Percentiles rank a stretch among this genome's conserved stretches.
Conservation (phyloP, 2,113 vertebrate genomes). For the Saccopteryx bilineata region DNA sequence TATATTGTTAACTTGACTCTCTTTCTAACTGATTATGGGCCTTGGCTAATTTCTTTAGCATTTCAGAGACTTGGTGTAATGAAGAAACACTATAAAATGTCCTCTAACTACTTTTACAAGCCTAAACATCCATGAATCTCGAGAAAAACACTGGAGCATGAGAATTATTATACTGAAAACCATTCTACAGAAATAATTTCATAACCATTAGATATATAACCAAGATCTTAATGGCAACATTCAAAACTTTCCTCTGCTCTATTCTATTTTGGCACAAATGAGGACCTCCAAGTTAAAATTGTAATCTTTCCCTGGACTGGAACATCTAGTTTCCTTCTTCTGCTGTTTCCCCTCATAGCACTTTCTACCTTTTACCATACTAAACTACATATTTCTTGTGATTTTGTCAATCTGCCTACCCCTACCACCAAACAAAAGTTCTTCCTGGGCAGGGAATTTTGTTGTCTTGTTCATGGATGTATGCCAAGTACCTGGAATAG, state of each 20-base stretch:
- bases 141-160: background rate
- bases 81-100: background rate
- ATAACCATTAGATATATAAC: background rate
- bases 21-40: background rate
- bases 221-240: background rate
- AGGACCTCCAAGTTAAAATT: background rate
- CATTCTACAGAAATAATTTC: slow-evolving; percentile 18
- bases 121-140: background rate
- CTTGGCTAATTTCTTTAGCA: background rate
- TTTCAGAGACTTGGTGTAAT: background rate
- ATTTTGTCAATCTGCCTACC: background rate
- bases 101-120: background rate
- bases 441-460: background rate
- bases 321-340: background rate
- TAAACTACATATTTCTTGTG: background rate
- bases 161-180: background rate
- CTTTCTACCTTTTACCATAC: background rate
- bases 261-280: background rate
- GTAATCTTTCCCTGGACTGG: background rate
- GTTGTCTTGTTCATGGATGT: background rate
- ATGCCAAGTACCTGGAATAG: background rate
- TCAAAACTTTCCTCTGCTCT: background rate
- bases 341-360: background rate
- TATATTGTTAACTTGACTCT: background rate
- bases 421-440: background rate